phyloP scores from a whole-genome alignment of 2,113 vertebrate genomes.

The Cettia cetti region DNA sequence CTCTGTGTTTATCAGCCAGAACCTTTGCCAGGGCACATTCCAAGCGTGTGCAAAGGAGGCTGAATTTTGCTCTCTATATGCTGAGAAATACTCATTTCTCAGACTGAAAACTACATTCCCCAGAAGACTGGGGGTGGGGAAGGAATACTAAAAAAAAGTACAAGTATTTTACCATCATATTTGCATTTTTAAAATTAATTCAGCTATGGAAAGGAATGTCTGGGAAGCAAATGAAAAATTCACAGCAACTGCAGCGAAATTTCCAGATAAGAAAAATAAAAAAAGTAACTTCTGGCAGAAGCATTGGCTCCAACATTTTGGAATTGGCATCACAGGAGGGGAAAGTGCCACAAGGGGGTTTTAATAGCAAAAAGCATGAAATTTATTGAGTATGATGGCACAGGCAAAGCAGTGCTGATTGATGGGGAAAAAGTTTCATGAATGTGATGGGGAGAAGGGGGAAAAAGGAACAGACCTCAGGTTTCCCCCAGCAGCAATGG shows the following conservation, averaged over 20 bases:
- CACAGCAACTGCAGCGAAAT: not conserved
- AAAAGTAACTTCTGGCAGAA: not conserved
- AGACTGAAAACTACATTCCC: not conserved
- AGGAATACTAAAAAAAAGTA: not conserved
- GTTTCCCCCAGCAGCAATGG: fast-evolving
- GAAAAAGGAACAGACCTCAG: not conserved
- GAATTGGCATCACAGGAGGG: not conserved
- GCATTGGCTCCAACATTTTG: not conserved
- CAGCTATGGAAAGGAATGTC: not conserved
- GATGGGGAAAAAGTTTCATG: not conserved
- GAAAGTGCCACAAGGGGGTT: not conserved
- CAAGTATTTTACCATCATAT: not conserved
- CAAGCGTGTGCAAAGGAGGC: not conserved
- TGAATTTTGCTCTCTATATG: not conserved
- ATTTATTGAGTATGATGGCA: not conserved
- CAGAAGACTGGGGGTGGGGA: not conserved
- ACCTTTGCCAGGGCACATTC: not conserved
- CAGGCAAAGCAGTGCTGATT: not conserved
- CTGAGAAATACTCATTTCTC: not conserved
- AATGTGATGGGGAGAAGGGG: not conserved
- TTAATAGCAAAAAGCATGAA: not conserved
- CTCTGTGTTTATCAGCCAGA: fast-evolving
- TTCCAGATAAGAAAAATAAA: not conserved
- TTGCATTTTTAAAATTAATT: not conserved
- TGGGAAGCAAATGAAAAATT: not conserved